Conservation (phyloP, 2,113 vertebrate species). For the Tragelaphus scriptus region DNA sequence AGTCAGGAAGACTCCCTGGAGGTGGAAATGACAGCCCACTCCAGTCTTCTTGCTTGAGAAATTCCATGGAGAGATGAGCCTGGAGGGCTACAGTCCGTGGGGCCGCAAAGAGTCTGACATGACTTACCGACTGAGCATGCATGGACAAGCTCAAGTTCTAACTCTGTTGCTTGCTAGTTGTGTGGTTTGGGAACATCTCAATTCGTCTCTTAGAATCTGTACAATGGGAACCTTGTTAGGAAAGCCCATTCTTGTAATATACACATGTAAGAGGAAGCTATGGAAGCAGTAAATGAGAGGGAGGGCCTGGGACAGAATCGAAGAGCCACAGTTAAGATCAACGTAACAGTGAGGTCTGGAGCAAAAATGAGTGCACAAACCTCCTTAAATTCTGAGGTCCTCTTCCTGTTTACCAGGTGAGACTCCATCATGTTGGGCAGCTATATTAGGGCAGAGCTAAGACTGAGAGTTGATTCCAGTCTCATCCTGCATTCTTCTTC, state of each 20-base stretch:
- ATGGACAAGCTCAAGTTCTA: neutral
- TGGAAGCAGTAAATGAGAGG: accelerated
- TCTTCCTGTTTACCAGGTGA: neutral
- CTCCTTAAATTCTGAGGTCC: neutral
- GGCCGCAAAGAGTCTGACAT: neutral
- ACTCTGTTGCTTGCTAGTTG: neutral
- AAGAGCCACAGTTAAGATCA: no score
- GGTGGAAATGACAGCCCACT: neutral
- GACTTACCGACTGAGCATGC: neutral
- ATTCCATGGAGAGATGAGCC: neutral
- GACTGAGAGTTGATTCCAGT: neutral
- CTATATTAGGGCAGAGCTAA: neutral
- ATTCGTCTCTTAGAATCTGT: neutral
- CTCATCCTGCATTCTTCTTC: neutral
- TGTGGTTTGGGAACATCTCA: neutral
- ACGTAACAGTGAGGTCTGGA: neutral
- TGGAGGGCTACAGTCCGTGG: neutral
- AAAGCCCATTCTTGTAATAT: neutral
- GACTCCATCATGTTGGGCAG: neutral
- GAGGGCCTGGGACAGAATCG: neutral
- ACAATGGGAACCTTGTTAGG: neutral
- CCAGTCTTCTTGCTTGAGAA: neutral
- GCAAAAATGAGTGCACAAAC: accelerated
- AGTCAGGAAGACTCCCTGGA: neutral
- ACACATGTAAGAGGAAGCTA: neutral